phyloP scores from a whole-genome alignment of 1,140 invertebrate genomes.

The Rhagoletis pomonella region DNA sequence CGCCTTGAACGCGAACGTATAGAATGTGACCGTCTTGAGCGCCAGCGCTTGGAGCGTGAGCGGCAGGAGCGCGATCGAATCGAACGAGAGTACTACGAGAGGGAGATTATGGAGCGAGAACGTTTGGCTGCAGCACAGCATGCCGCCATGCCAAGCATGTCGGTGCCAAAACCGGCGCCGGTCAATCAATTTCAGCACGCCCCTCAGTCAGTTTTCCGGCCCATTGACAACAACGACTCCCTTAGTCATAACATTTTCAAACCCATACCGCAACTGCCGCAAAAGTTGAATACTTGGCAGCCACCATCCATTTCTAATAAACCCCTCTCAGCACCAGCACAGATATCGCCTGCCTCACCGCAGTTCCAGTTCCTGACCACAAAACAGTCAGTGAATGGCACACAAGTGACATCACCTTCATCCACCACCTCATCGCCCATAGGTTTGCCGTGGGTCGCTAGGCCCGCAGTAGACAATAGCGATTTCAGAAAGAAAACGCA shows the following conservation, averaged over 20 bases:
- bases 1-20: conserved; percentile 66
- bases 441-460: conserved; percentile 69
- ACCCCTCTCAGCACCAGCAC: conserved; percentile 54
- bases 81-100: conserved; percentile 55
- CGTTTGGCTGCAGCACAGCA: conserved; percentile 52
- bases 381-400: conserved; percentile 61
- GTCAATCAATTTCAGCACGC: conserved; percentile 84
- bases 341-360: conserved; percentile 52
- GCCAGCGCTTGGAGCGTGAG: conserved; percentile 54
- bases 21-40: conserved; percentile 64
- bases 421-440: conserved; percentile 68
- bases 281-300: conserved; percentile 57
- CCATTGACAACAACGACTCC: conserved; percentile 68
- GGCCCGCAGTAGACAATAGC: conserved; percentile 69
- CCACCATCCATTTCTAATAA: conserved; percentile 56
- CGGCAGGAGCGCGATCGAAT: conserved; percentile 57
- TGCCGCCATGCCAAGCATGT: conserved; percentile 48
- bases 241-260: conserved; percentile 65
- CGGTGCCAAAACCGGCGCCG: conserved; percentile 73
- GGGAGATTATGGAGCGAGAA: conserved; percentile 54
- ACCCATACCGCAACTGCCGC: conserved; percentile 66
- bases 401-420: conserved; percentile 61
- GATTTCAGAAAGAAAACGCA: conserved; percentile 68
- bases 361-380: conserved; percentile 58
- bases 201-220: conserved; percentile 82